These are phyloP conservation scores for Nudaria mundana DNA, from an alignment of 2,888 invertebrate genomes.

Conservation along the genomic window DNA sequence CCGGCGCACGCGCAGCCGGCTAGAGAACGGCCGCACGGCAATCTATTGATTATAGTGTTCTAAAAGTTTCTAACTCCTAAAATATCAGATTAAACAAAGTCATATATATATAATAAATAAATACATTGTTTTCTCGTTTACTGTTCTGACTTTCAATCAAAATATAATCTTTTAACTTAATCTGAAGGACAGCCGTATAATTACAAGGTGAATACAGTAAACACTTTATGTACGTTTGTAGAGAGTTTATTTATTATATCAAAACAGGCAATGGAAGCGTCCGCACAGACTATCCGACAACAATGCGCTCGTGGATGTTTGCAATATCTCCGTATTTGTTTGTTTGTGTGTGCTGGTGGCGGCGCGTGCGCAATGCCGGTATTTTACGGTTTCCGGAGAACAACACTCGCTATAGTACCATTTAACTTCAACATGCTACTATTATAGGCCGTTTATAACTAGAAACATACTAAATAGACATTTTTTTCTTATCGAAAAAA, in stretches of 20 bases:
- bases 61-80: background rate
- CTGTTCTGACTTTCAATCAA: too few relatives aligned
- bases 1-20: constrained; percentile 40
- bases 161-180: too few relatives aligned
- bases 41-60: constrained; percentile 13
- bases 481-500: too few relatives aligned
- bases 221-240: too few relatives aligned
- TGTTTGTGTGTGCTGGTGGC: constrained; percentile 35
- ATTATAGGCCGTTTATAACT: constrained; percentile 11
- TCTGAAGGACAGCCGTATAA: background rate
- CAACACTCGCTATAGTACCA: constrained; percentile 13
- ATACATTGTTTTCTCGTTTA: too few relatives aligned
- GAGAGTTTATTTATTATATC: constrained; percentile 26
- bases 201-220: too few relatives aligned
- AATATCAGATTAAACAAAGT: background rate
- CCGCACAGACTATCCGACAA: constrained; percentile 25
- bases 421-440: constrained; percentile 12
- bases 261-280: constrained; percentile 46
- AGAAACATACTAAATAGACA: too few relatives aligned
- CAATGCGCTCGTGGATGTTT: constrained; percentile 42
- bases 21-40: constrained; percentile 35
- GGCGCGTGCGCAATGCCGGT: constrained; percentile 54
- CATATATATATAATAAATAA: background rate
- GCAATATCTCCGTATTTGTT: constrained; percentile 43
- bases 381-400: constrained; percentile 50